Evolutionary conservation across 2,797 vertebrate genomes (phyloP), one percentile per base, ranked within the genome.

Genomic region (Thalassophryne amazonica): DNA sequence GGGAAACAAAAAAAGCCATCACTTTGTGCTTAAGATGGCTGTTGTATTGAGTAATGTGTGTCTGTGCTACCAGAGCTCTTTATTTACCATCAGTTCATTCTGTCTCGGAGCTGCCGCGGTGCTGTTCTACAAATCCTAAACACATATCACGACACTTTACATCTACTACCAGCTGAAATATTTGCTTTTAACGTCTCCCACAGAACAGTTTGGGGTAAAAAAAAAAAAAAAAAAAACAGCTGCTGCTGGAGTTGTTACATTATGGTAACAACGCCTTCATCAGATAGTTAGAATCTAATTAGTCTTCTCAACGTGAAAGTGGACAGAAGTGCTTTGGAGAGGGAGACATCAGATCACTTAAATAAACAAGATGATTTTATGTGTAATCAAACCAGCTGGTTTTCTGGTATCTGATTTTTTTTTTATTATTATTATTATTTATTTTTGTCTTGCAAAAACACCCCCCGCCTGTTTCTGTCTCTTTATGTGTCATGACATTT

Each of bases 401-500:
- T 7, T 60, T 55, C 20, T 30, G 17, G 19, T 16, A 18, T 56
- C 25, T 33, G 25, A 28, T 62, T 48, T 15, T n/a, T 9, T 41
- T 22, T 31, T 19, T 28, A 2, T 13, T 3, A 10, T 10, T 11
- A 7, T 23, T 27, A 10, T 7, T n/a, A 15, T 7, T 22, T 21
- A 4, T 22, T 54, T 52, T 53, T 28, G 48, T 49, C 45, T 50
- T 21, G 39, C 43, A 17, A 35, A 29, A 36, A 37, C 61, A 57
- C 69, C 66, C 62, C 66, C 56, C 54, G 49, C 37, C 51, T 34
- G 35, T 58, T 67, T 66, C 65, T 59, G 53, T 64, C 68, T 54
- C 38, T 60, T 36, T 75, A 56, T 67, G 40, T 74, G 59, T 73
- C 58, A 46, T 75, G 79, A 78, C 79, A 81, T 83, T 82, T 76